These are phyloP conservation scores for Agonopterix heracliana DNA, from an alignment of 2,888 invertebrate species.

Conservation along the genomic window DNA sequence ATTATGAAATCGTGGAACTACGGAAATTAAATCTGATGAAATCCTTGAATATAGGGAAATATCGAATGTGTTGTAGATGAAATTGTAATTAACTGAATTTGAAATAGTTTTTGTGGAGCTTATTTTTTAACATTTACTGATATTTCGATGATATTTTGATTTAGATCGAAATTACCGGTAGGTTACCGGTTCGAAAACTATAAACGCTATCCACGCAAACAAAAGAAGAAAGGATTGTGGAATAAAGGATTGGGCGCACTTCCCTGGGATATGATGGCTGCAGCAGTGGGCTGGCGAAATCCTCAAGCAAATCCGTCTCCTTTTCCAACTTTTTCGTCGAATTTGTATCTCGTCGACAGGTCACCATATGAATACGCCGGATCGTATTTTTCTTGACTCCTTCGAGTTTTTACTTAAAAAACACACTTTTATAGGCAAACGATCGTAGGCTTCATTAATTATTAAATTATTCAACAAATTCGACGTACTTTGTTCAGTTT, in stretches of 20 bases:
- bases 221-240: not conserved
- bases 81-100: not conserved
- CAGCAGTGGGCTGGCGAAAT: not conserved
- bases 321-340: too few species aligned
- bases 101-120: not conserved
- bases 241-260: not conserved
- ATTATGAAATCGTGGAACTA: too few species aligned
- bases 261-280: not conserved
- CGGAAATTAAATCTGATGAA: not conserved
- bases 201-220: not conserved
- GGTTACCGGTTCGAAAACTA: too few species aligned
- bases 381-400: too few species aligned
- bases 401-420: too few species aligned
- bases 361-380: too few species aligned
- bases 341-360: too few species aligned
- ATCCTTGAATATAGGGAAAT: not conserved
- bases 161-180: too few species aligned
- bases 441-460: too few species aligned
- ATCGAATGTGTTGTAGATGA: not conserved
- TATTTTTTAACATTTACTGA: not conserved
- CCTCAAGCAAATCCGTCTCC: not conserved
- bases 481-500: too few species aligned
- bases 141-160: not conserved
- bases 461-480: too few species aligned
- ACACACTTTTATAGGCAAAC: too few species aligned